phyloP scores from a whole-genome alignment of 2,888 invertebrate species.

The Scaptomyza caliginosa region DNA sequence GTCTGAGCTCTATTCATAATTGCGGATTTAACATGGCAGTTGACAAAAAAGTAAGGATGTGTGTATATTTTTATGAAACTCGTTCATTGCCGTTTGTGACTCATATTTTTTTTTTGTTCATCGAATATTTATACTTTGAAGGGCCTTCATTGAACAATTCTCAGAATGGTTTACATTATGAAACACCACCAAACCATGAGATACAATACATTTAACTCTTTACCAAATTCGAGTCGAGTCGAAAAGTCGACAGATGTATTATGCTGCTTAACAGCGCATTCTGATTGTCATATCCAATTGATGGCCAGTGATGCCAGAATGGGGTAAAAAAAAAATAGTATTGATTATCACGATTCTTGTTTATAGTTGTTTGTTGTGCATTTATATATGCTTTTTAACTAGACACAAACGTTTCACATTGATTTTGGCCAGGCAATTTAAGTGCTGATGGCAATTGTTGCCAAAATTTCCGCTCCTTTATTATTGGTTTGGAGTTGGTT shows the following conservation, averaged over 20 bases:
- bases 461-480: constrained; percentile 16
- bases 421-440: background rate
- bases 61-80: constrained; percentile 19
- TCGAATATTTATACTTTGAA: background rate
- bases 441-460: constrained; percentile 16
- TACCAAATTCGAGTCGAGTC: background rate
- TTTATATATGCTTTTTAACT: no score
- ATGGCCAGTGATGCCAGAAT: constrained; percentile 7
- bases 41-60: constrained; percentile 17
- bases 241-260: constrained; percentile 39
- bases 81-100: constrained; percentile 9
- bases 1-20: constrained; percentile 2
- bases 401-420: background rate
- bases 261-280: constrained; percentile 52
- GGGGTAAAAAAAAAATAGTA: background rate
- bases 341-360: background rate
- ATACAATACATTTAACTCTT: background rate
- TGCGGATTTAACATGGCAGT: background rate
- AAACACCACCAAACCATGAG: background rate
- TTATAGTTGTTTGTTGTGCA: background rate
- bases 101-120: no score
- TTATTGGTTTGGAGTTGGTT: constrained; percentile 23
- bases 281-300: constrained; percentile 55
- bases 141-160: no score
- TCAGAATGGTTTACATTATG: background rate